These are phyloP conservation scores for Saccostrea glomerata DNA, from an alignment of 1,140 invertebrate species.

Conservation along the genomic window DNA sequence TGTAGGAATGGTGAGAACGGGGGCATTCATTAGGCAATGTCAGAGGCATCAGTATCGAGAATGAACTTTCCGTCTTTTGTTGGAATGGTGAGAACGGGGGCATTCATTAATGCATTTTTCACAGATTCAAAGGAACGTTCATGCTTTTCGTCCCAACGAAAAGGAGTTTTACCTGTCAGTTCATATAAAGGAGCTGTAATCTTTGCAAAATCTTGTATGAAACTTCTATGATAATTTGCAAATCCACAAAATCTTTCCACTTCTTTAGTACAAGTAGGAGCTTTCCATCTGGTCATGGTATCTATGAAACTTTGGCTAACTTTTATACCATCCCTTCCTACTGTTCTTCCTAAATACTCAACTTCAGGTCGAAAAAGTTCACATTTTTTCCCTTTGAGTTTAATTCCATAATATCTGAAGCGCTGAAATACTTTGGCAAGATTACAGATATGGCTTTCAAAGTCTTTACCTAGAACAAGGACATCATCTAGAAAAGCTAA, in stretches of 20 bases:
- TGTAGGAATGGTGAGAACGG: no score
- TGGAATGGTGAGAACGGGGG: constrained; percentile 50
- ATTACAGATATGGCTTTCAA: constrained; percentile 19
- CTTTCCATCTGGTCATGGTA: no score
- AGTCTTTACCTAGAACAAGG: constrained; percentile 4
- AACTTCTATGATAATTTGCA: no score
- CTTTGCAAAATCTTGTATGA: not conserved
- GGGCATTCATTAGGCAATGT: no score
- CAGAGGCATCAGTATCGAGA: no score
- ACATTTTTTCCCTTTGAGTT: constrained; percentile 40
- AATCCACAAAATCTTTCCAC: not conserved
- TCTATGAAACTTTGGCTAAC: not conserved
- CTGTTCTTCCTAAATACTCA: constrained; percentile 21
- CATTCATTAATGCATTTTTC: constrained; percentile 62
- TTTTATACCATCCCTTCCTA: no score
- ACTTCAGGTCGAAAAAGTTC: constrained; percentile 23
- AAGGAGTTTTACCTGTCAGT: not conserved
- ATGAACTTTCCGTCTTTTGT: no score
- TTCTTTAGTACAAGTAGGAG: not conserved
- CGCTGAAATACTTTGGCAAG: not conserved
- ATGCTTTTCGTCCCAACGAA: no score
- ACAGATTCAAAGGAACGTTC: no score
- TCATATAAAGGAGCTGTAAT: no score
- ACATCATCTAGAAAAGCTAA: constrained; percentile 46
- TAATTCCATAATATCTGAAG: constrained; percentile 11